Evolutionary conservation across 1,140 invertebrate species (phyloP).

Genomic region (Ridgeia piscesae): DNA sequence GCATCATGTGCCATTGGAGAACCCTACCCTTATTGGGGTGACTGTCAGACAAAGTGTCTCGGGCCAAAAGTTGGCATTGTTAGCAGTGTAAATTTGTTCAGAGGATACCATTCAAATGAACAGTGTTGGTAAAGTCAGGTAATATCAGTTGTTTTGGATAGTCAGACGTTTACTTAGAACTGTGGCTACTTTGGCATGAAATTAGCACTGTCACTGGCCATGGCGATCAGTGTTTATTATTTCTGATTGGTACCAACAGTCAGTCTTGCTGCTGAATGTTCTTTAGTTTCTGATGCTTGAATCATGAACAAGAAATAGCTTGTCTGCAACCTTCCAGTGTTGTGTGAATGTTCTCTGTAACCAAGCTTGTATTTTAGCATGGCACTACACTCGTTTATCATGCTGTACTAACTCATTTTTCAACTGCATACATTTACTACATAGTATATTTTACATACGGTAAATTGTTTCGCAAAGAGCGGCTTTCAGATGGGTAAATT

Average conservation of each 20-base stretch:
- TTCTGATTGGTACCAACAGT: too few species aligned
- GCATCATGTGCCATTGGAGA: neutral
- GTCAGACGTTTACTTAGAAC: too few species aligned
- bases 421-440: neutral
- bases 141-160: too few species aligned
- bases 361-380: neutral
- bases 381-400: neutral
- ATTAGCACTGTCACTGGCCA: too few species aligned
- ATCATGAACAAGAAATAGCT: neutral
- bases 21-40: too few species aligned
- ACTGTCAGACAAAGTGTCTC: neutral
- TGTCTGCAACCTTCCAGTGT: neutral
- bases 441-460: neutral
- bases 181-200: too few species aligned
- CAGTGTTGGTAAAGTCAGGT: too few species aligned
- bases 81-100: too few species aligned
- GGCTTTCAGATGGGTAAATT: neutral
- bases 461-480: neutral
- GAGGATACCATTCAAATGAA: too few species aligned
- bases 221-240: too few species aligned
- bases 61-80: neutral
- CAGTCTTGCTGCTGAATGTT: too few species aligned
- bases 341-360: neutral
- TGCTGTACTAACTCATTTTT: neutral
- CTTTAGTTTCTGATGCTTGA: neutral